Evolutionary conservation across 2,888 invertebrate genomes (phyloP).

Genomic region (Drosophila buzzatii): DNA sequence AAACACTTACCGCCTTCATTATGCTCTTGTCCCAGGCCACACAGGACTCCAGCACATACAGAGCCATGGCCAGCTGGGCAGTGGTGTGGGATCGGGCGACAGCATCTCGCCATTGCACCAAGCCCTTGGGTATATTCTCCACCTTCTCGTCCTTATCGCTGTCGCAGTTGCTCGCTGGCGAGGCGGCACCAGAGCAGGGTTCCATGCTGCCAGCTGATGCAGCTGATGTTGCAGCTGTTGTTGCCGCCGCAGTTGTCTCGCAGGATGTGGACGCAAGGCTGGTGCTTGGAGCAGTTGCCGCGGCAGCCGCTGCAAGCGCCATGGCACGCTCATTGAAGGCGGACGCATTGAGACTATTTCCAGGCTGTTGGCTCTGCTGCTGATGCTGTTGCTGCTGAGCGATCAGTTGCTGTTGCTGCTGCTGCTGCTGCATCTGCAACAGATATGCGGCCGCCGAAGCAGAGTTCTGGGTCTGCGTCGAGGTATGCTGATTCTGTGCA

Average conservation of each 20-base stretch:
- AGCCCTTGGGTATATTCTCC: conserved; percentile 87
- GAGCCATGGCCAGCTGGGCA: conserved; percentile 95
- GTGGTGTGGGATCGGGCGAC: conserved; percentile 93
- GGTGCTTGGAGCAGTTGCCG: conserved; percentile 44
- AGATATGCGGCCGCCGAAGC: conserved; percentile 84
- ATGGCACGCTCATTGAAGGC: conserved; percentile 81
- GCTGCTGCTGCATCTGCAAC: conserved; percentile 81
- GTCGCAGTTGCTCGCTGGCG: conserved; percentile 84
- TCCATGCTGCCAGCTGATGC: conserved; percentile 66
- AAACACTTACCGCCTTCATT: conserved; percentile 97
- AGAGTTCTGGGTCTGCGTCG: conserved; percentile 84
- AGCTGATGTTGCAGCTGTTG: conserved; percentile 68
- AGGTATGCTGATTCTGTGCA: conserved; percentile 85
- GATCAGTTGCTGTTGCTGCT: conserved; percentile 74
- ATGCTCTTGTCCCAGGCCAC: conserved; percentile 99
- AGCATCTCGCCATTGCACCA: conserved; percentile 95
- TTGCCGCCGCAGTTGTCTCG: conserved; percentile 39
- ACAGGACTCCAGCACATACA: conserved; percentile 95
- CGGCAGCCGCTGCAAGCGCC: conserved; percentile 80
- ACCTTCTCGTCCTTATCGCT: conserved; percentile 84
- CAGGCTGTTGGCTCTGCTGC: conserved; percentile 71
- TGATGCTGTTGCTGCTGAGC: conserved; percentile 77
- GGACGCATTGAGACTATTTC: conserved; percentile 73
- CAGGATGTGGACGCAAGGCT: conserved; percentile 32
- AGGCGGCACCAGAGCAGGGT: conserved; percentile 81